Conservation (phyloP, 2,888 invertebrate species). For the Plebejus anna region DNA sequence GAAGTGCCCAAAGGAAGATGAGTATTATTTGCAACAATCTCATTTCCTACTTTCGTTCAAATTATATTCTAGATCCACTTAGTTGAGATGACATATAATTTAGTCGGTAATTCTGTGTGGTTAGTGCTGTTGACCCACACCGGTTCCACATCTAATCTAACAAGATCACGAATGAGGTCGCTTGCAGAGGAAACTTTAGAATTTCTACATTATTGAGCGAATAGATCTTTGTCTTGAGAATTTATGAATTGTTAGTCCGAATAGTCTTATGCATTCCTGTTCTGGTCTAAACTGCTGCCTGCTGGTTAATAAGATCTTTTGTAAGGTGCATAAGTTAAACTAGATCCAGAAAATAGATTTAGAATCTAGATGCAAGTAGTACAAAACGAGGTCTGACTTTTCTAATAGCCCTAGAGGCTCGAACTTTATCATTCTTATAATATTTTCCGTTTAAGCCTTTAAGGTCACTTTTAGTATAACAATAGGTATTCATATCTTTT, state of each 20-base stretch:
- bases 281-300: background rate
- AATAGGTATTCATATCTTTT: no score
- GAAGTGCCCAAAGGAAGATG: background rate
- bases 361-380: no score
- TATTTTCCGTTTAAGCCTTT: no score
- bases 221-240: background rate
- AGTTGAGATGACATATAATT: background rate
- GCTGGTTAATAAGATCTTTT: background rate
- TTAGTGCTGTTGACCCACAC: constrained; percentile 5
- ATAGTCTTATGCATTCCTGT: background rate
- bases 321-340: no score
- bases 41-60: constrained; percentile 30
- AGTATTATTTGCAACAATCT: background rate
- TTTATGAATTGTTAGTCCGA: background rate
- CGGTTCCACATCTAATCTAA: background rate
- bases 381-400: no score
- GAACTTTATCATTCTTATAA: no score
- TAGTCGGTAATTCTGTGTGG: background rate
- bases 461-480: no score
- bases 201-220: background rate
- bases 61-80: background rate
- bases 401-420: no score
- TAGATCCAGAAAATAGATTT: no score
- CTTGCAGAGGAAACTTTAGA: background rate
- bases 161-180: constrained; percentile 18